A percentile compares a stretch with the other conserved stretches of the same genome.
Evolutionary conservation across 2,797 vertebrate species (phyloP).

Genomic region (Eulemur albifrons): DNA sequence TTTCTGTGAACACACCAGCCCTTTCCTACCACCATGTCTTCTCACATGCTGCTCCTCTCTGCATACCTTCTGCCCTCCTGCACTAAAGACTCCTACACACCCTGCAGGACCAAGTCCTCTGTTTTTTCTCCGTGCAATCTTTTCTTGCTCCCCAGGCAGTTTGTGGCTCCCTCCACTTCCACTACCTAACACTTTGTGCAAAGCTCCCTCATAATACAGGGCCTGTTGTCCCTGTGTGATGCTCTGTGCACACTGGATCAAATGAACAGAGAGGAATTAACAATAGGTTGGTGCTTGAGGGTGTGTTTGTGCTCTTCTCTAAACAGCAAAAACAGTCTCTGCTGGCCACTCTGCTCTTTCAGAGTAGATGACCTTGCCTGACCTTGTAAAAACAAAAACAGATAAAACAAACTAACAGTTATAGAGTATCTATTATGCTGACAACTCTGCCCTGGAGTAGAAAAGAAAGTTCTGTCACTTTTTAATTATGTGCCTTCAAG

Average conservation of each 20-base stretch:
- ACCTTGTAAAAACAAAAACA: not conserved
- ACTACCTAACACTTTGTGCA: not conserved
- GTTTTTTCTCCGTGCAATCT: not conserved
- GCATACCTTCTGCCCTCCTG: not conserved
- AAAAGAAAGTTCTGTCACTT: not conserved
- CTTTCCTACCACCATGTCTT: not conserved
- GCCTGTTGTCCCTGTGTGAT: not conserved
- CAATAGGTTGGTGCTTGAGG: too few relatives aligned
- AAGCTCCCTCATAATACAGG: not conserved
- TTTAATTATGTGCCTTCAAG: not conserved
- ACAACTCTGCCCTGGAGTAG: not conserved
- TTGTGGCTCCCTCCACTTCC: not conserved
- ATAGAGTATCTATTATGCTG: not conserved
- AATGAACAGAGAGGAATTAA: not conserved
- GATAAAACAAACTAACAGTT: not conserved
- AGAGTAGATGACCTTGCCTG: not conserved
- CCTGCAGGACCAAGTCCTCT: not conserved
- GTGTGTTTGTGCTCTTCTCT: not conserved
- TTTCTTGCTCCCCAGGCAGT: not conserved
- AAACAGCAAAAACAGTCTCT: not conserved
- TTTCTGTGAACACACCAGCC: not conserved
- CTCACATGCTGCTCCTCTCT: not conserved
- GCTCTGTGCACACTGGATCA: fast-evolving
- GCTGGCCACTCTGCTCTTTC: not conserved
- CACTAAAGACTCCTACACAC: not conserved